Evolutionary conservation across 2,888 invertebrate genomes (phyloP), one percentile per base, ranked within the genome.

Genomic region (Mesorhabditis belari): DNA sequence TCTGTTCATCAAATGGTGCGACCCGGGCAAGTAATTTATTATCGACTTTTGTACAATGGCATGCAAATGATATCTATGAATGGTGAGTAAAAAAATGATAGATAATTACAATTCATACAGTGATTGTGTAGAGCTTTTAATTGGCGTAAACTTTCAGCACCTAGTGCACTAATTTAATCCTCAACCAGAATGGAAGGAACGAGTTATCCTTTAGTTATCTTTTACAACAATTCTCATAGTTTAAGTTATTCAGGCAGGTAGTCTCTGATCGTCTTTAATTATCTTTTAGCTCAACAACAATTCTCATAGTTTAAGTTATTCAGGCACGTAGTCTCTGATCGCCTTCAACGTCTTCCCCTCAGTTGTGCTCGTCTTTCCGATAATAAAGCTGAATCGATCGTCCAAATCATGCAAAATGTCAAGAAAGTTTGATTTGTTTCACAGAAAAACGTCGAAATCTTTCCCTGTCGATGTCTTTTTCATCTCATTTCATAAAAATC

Each of bases 41-140:
- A 2, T 66, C 69, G 29, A 58, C 72, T 2, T 72, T 74, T 57
- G 70, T 79, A 9, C 67, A 76, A 64, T 80, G 77, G 75, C 79
- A 79, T 53, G 77, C 79, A 35, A 35, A 35, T n/a, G 44, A 35
- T 2, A 35, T 35, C 44, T 35, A 35, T n/a, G 44, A 35, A 35
- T 35, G 44, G 44, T 35, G 12, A 35, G 44, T 35, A 17, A 35
- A n/a, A 35, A n/a, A n/a, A n/a, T n/a, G n/a, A n/a, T n/a, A n/a
- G n/a, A n/a, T n/a, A n/a, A n/a, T n/a, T n/a, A n/a, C n/a, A n/a
- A n/a, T n/a, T n/a, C n/a, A n/a, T n/a, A n/a, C n/a, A n/a, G n/a
- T n/a, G n/a, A n/a, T n/a, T n/a, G n/a, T n/a, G n/a, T n/a, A n/a
- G n/a, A n/a, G n/a, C n/a, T n/a, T n/a, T n/a, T n/a, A n/a, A n/a